Base-by-base conservation (phyloP, 2,797 vertebrate species). In the Oceanodroma leucorhoa region DNA sequence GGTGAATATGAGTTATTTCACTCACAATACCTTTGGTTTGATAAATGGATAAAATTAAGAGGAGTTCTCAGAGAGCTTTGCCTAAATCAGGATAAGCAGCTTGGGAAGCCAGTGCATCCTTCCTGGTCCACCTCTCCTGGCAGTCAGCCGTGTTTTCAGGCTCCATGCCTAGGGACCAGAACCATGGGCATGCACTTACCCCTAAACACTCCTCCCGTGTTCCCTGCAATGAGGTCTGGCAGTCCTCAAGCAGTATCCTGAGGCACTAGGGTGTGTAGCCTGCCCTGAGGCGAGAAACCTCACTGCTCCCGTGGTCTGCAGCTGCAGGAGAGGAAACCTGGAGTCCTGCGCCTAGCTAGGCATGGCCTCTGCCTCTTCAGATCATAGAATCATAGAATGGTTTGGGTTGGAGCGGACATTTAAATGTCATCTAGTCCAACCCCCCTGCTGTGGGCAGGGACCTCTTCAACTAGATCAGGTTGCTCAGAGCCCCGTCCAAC, bases 161-260 rank as follows among this genome's bases (percentile, higher is more conserved):
- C 26, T 82, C 61, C 16, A 15, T 50, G 14, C 12, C 10, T 51
- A n/a, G 32, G 12, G 21, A 77, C 15, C 58, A 65, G 71, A 71
- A 22, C 0, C 4, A 34, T 32, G 14, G 18, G 8, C 16, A n/a
- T 17, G 22, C 16, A 29, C 10, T 45, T 24, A 12, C 3, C 5
- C 27, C 13, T 15, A 51, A 41, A 34, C 23, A 17, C 10, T 34
- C n/a, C 50, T 65, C 22, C 43, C 1, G 3, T 26, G 8, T 32
- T 62, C 10, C 34, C 51, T 70, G 51, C 20, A 46, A 9, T n/a
- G 51, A 58, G 23, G 5, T 69, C 30, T 73, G 29, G 16, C 48
- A 54, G 60, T 29, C 43, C 60, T 66, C 55, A 77, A 7, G 36
- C 30, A 54, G 67, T 13, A 62, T 90, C 6, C 55, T 54, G 50